Percentiles rank a stretch among this genome's conserved stretches.
Evolutionary conservation across 2,888 invertebrate species (phyloP).

Genomic region (Lomographa bimaculata): DNA sequence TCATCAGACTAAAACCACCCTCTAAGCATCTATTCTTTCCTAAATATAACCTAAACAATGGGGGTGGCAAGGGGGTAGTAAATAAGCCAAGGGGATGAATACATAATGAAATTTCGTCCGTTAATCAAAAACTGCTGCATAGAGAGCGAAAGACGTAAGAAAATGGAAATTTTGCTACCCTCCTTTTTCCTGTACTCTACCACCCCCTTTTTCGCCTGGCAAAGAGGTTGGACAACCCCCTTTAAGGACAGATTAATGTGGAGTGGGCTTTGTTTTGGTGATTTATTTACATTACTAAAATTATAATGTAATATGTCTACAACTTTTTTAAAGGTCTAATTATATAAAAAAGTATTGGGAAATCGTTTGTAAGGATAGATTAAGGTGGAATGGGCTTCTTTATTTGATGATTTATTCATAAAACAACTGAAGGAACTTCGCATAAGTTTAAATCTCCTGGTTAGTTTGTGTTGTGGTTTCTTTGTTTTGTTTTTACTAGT

Average conservation of each 20-base stretch:
- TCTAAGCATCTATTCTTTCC: constrained; percentile 16
- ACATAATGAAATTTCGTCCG: constrained; percentile 82
- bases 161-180: constrained; percentile 83
- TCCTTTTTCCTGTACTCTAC: constrained; percentile 80
- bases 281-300: too few species aligned
- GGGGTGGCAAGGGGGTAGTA: constrained; percentile 27
- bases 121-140: constrained; percentile 82
- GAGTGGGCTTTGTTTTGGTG: constrained; percentile 43
- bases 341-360: background rate
- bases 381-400: too few species aligned
- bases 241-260: constrained; percentile 37
- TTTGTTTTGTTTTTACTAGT: too few species aligned
- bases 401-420: too few species aligned
- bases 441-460: too few species aligned
- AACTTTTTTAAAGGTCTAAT: background rate
- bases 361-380: too few species aligned
- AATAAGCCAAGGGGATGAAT: constrained; percentile 69
- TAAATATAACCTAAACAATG: constrained; percentile 31
- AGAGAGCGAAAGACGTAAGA: constrained; percentile 79
- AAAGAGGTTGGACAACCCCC: constrained; percentile 66
- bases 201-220: constrained; percentile 68
- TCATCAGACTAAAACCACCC: constrained; percentile 9
- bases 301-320: too few species aligned
- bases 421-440: too few species aligned
- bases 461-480: too few species aligned